phyloP scores from a whole-genome alignment of 1,140 invertebrate species.

The Leptoteleia sp. region DNA sequence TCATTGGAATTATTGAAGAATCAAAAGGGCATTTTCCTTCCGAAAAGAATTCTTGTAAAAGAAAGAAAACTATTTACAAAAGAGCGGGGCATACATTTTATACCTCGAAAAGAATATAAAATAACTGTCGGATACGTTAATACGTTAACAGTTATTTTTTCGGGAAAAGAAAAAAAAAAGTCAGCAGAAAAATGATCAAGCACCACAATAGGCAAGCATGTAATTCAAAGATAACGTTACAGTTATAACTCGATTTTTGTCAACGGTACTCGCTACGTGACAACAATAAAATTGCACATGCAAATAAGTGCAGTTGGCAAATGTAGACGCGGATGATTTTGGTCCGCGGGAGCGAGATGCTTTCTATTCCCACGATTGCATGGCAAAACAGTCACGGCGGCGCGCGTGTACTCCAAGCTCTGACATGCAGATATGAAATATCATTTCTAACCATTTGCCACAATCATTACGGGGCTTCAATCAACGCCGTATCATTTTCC shows the following conservation, averaged over 20 bases:
- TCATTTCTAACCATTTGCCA: constrained; percentile 71
- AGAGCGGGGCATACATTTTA: no score
- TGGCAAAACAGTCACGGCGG: constrained; percentile 31
- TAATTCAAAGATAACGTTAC: constrained; percentile 37
- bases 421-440: constrained; percentile 71
- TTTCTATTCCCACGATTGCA: constrained; percentile 76
- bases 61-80: no score
- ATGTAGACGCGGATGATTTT: constrained; percentile 24
- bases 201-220: background rate
- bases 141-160: background rate
- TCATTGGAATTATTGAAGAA: no score
- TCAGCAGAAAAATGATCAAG: constrained; percentile 6
- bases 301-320: constrained; percentile 58
- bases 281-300: constrained; percentile 64
- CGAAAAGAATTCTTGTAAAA: no score
- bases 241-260: constrained; percentile 54
- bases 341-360: constrained; percentile 55
- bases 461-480: constrained; percentile 70
- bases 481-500: constrained; percentile 71
- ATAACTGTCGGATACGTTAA: background rate
- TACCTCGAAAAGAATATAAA: no score
- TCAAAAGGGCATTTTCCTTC: no score
- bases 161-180: background rate
- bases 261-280: constrained; percentile 57
- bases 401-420: constrained; percentile 43